Conservation (phyloP, 2,797 vertebrate species). For the Megalops cyprinoides region DNA sequence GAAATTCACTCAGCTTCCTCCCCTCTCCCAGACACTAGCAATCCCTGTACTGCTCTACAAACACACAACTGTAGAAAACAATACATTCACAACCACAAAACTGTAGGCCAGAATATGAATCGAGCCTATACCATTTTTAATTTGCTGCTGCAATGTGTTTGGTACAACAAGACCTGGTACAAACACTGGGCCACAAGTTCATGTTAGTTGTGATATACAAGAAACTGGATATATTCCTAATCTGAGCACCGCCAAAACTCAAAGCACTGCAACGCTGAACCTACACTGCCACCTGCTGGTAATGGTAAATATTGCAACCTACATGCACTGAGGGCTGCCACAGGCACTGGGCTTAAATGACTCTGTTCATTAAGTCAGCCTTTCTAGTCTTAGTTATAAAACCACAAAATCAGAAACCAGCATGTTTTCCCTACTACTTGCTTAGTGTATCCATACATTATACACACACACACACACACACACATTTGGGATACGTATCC, state of each 20-base stretch:
- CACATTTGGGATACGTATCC: too few species aligned
- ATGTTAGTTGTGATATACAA: neutral
- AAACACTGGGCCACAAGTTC: too few species aligned
- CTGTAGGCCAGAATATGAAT: neutral
- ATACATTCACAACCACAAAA: neutral
- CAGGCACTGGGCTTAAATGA: neutral
- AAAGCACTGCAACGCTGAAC: too few species aligned
- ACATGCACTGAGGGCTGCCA: too few species aligned
- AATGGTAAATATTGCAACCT: neutral
- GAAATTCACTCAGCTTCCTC: neutral
- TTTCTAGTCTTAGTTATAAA: neutral
- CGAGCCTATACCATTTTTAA: neutral
- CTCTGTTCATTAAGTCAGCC: neutral
- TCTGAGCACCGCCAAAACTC: neutral
- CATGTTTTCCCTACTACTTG: too few species aligned
- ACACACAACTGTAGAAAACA: neutral
- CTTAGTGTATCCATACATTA: too few species aligned
- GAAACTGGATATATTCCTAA: neutral
- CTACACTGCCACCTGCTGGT: constrained; percentile 40
- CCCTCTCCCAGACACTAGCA: neutral
- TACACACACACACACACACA: too few species aligned
- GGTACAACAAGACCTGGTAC: too few species aligned
- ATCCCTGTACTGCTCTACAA: neutral
- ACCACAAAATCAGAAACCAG: too few species aligned
- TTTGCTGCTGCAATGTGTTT: neutral